A percentile compares a stretch with the other conserved stretches of the same genome.
phyloP scores from a whole-genome alignment of 1,140 invertebrate genomes.

The Amphibalanus amphitrite region DNA sequence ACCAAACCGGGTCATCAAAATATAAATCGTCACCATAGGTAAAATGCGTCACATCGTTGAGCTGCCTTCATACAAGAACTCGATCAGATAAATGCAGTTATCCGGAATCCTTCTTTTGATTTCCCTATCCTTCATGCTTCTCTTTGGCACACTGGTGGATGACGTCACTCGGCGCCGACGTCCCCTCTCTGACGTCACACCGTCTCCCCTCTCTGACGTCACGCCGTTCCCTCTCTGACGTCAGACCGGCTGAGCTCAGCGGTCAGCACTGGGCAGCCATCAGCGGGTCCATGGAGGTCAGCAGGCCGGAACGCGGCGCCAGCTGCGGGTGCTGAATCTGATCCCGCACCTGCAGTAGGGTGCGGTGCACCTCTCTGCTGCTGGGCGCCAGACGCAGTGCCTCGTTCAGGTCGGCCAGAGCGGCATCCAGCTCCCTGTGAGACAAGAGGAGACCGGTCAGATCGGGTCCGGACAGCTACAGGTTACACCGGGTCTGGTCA shows the following conservation, averaged over 20 bases:
- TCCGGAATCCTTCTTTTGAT: background rate
- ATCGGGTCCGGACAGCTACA: too few species aligned
- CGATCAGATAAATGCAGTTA: background rate
- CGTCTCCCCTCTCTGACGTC: too few species aligned
- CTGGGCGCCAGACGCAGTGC: constrained; percentile 44
- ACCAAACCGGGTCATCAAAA: background rate
- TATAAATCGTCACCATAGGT: background rate
- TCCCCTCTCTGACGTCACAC: background rate
- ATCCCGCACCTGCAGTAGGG: constrained; percentile 43
- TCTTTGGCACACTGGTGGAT: background rate
- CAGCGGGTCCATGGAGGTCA: background rate
- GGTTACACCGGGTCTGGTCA: too few species aligned
- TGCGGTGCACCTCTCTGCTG: constrained; percentile 44
- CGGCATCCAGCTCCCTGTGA: constrained; percentile 23
- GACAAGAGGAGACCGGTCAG: background rate
- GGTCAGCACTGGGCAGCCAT: background rate
- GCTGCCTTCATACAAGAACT: background rate
- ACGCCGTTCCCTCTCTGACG: too few species aligned
- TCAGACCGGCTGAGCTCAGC: too few species aligned
- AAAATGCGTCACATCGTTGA: background rate
- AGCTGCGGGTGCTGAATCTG: constrained; percentile 30
- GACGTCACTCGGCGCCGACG: too few species aligned
- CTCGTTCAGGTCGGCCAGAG: constrained; percentile 46
- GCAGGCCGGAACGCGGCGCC: background rate
- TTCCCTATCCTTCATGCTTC: background rate